phyloP scores from a whole-genome alignment of 2,888 invertebrate species.

The Colletes collaris region DNA sequence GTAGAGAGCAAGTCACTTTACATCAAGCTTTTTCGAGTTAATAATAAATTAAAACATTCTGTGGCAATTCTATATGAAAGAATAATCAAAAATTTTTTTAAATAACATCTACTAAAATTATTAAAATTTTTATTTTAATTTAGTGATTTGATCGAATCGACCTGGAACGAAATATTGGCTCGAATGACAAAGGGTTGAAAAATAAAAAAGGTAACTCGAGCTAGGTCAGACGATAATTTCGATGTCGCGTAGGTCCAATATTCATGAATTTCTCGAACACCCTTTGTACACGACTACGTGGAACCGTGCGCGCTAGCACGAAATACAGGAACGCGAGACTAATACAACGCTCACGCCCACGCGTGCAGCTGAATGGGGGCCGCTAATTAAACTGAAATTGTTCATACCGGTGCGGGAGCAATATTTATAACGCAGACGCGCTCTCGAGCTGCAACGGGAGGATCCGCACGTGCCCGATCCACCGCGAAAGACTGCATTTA shows the following conservation, averaged over 20 bases:
- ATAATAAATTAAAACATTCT: too few species aligned
- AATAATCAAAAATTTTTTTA: too few species aligned
- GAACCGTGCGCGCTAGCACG: slow-evolving; percentile 12
- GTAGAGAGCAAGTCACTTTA: too few species aligned
- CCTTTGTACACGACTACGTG: slow-evolving; percentile 25
- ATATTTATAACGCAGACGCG: slow-evolving; percentile 39
- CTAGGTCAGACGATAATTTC: neutral
- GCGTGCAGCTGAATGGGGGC: slow-evolving; percentile 55
- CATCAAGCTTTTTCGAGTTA: too few species aligned
- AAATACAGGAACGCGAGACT: slow-evolving; percentile 31
- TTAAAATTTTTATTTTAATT: too few species aligned
- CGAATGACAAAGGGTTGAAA: too few species aligned
- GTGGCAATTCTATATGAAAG: too few species aligned
- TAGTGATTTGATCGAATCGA: too few species aligned
- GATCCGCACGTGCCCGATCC: too few species aligned
- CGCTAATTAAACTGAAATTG: slow-evolving; percentile 66
- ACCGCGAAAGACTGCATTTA: neutral
- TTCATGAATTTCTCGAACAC: slow-evolving; percentile 24
- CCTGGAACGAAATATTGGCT: too few species aligned
- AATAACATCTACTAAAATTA: too few species aligned
- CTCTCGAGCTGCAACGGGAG: neutral
- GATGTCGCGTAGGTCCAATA: slow-evolving; percentile 5
- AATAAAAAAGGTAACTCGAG: too few species aligned
- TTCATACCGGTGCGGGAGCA: slow-evolving; percentile 40
- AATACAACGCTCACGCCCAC: slow-evolving; percentile 49